A percentile compares a stretch with the other conserved stretches of the same genome.
phyloP scores from a whole-genome alignment of 2,113 vertebrate genomes.

The Ctenodactylus gundi region DNA sequence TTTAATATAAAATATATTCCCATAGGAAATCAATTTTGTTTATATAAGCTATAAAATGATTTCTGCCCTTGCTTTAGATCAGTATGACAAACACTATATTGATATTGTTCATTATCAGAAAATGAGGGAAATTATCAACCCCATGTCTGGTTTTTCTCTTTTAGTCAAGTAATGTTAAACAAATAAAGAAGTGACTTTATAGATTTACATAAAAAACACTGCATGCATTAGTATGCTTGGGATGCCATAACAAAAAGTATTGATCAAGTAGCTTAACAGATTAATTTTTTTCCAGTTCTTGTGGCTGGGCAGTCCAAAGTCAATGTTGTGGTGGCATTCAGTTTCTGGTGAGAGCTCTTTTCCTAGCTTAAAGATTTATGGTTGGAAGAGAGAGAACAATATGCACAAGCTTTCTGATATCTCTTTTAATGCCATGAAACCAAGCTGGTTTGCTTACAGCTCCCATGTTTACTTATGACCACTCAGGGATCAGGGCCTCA shows the following conservation, averaged over 20 bases:
- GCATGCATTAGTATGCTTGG: not conserved
- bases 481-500: not conserved
- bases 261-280: not conserved
- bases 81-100: not conserved
- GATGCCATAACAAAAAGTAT: not conserved
- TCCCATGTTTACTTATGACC: not conserved
- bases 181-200: not conserved
- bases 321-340: not conserved
- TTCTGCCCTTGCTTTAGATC: not conserved
- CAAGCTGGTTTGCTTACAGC: not conserved
- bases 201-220: not conserved
- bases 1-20: not conserved
- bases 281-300: not conserved
- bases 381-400: not conserved
- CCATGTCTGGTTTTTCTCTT: not conserved
- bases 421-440: not conserved
- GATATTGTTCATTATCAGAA: not conserved
- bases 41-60: not conserved
- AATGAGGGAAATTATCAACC: not conserved
- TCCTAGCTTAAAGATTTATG: not conserved
- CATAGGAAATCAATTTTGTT: not conserved
- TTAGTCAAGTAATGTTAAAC: not conserved
- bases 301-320: not conserved
- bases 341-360: not conserved
- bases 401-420: not conserved